Percentiles rank a stretch among this genome's conserved stretches.
Evolutionary conservation across 2,888 invertebrate species (phyloP).

Genomic region (Cataglyphis albicans): DNA sequence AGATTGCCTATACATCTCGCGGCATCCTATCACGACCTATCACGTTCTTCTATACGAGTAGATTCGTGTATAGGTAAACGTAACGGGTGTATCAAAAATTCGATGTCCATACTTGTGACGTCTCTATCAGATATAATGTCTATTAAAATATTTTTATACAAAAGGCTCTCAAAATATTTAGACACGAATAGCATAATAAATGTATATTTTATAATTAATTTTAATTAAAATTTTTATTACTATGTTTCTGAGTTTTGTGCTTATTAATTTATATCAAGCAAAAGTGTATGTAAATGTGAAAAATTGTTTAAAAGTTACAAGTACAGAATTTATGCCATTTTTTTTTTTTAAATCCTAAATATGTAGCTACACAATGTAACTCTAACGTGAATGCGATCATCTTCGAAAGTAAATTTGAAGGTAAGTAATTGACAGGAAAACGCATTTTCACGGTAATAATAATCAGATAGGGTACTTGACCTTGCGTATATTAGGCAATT

Average conservation of each 20-base stretch:
- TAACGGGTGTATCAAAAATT: conserved; percentile 71
- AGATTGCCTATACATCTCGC: conserved; percentile 85
- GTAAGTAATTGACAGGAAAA: background rate
- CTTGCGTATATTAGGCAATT: conserved; percentile 77
- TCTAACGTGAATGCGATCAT: background rate
- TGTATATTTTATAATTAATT: conserved; percentile 2
- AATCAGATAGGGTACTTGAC: conserved; percentile 72
- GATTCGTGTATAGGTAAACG: conserved; percentile 61
- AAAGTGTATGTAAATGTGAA: background rate
- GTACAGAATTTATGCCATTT: background rate
- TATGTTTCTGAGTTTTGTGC: background rate
- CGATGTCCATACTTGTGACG: background rate
- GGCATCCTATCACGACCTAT: conserved; percentile 71
- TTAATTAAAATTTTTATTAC: background rate
- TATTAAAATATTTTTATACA: background rate
- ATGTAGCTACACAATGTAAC: background rate
- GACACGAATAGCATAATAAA: background rate
- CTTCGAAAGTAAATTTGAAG: background rate
- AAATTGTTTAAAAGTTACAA: background rate
- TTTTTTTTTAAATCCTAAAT: background rate
- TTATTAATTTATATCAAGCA: conserved; percentile 5
- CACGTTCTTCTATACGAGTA: conserved; percentile 72
- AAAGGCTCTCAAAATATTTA: conserved; percentile 11
- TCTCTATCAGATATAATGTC: background rate
- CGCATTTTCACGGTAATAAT: conserved; percentile 45